These are phyloP conservation scores for Acanthurus leucopareius DNA, from an alignment of 2,797 vertebrate species.

Conservation along the genomic window DNA sequence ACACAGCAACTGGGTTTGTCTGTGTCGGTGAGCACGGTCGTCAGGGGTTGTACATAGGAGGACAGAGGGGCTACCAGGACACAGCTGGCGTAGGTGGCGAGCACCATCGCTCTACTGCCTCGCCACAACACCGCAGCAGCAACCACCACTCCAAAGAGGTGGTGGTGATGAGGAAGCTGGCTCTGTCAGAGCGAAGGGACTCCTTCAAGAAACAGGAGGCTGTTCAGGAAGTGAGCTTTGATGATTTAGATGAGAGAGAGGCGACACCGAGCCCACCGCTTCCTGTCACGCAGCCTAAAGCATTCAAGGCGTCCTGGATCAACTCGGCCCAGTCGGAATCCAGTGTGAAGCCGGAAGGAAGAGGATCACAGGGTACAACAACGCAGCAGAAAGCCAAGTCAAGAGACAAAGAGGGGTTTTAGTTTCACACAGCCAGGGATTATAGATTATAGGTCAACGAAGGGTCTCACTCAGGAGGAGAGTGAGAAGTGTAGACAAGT, in stretches of 20 bases:
- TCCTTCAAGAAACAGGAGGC: constrained; percentile 97
- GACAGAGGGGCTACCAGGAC: constrained; percentile 74
- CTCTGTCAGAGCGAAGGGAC: constrained; percentile 91
- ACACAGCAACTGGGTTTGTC: constrained; percentile 71
- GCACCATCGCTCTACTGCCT: constrained; percentile 60
- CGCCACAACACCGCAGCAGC: constrained; percentile 68
- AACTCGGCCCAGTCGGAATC: constrained; percentile 53
- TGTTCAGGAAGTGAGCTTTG: constrained; percentile 93
- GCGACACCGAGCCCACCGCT: constrained; percentile 35
- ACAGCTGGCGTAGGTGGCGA: constrained; percentile 51
- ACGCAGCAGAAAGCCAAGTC: constrained; percentile 70
- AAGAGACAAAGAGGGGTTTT: constrained; percentile 81
- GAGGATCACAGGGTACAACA: constrained; percentile 53
- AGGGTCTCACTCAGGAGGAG: constrained; percentile 20
- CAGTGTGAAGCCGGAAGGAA: constrained; percentile 52
- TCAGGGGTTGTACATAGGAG: constrained; percentile 72
- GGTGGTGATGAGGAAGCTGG: constrained; percentile 92
- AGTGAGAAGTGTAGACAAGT: constrained; percentile 22
- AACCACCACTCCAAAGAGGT: constrained; percentile 84
- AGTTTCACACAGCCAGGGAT: constrained; percentile 1
- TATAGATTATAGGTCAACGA: constrained; percentile 12
- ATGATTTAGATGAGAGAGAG: constrained; percentile 84
- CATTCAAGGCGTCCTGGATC: constrained; percentile 80
- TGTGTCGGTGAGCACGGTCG: constrained; percentile 82
- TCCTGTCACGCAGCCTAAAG: constrained; percentile 57